Conservation (phyloP, 1,140 invertebrate genomes). For the Mamestra configurata region DNA sequence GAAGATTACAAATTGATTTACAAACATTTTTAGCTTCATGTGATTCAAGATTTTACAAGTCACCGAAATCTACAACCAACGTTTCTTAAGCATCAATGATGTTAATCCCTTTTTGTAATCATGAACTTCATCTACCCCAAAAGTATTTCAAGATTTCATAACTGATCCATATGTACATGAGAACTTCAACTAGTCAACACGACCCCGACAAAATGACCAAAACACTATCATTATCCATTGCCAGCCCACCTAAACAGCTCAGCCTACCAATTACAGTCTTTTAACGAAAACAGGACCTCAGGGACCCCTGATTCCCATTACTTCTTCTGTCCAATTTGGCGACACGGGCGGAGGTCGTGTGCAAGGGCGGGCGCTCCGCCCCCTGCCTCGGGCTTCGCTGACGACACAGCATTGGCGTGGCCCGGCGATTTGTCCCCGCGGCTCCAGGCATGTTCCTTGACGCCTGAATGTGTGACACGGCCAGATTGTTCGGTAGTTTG, state of each 20-base stretch:
- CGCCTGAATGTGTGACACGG: slow-evolving; percentile 36
- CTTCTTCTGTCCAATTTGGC: slow-evolving; percentile 44
- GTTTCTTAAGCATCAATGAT: too few species aligned
- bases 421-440: slow-evolving; percentile 44
- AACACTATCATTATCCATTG: slow-evolving; percentile 23
- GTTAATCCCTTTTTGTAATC: too few species aligned
- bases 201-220: not conserved
- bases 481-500: slow-evolving; percentile 5
- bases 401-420: slow-evolving; percentile 70
- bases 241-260: not conserved
- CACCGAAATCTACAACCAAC: too few species aligned
- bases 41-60: too few species aligned
- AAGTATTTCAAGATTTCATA: too few species aligned
- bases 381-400: slow-evolving; percentile 65
- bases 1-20: not conserved
- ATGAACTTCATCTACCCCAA: too few species aligned
- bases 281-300: slow-evolving; percentile 14
- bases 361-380: slow-evolving; percentile 66
- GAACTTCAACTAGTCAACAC: not conserved
- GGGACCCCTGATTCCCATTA: slow-evolving; percentile 26
- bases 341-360: slow-evolving; percentile 56
- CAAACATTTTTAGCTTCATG: too few species aligned
- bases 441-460: slow-evolving; percentile 38
- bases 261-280: slow-evolving; percentile 26
- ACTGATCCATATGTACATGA: not conserved